Percentiles rank a stretch among this genome's conserved stretches.
Conservation (phyloP, 1,140 invertebrate genomes). For the Copidosoma floridanum region DNA sequence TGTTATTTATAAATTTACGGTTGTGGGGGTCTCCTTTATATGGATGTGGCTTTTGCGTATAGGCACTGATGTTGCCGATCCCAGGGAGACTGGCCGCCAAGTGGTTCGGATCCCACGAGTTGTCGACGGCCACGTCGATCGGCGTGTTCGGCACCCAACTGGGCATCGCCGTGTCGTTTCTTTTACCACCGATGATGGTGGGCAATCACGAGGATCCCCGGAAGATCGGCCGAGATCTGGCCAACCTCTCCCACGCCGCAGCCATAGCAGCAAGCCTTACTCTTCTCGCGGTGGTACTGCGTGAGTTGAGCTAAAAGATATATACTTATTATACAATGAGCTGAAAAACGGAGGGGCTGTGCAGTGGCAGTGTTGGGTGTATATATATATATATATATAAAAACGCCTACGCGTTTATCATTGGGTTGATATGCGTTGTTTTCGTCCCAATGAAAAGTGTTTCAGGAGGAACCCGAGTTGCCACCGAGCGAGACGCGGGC, state of each 20-base stretch:
- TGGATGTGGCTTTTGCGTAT: too few species aligned
- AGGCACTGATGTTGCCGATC: conserved; percentile 66
- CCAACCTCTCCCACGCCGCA: conserved; percentile 51
- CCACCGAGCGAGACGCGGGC: conserved; percentile 63
- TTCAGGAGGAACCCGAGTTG: conserved; percentile 59
- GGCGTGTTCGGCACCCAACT: conserved; percentile 79
- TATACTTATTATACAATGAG: too few species aligned
- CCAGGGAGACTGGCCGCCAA: conserved; percentile 71
- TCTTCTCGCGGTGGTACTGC: conserved; percentile 61
- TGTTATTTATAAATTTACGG: conserved; percentile 1
- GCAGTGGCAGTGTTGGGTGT: too few species aligned
- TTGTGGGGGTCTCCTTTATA: too few species aligned
- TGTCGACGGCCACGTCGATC: conserved; percentile 73
- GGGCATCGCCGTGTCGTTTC: conserved; percentile 50
- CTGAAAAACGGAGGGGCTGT: too few species aligned
- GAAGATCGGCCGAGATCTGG: conserved; percentile 47
- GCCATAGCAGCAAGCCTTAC: conserved; percentile 60
- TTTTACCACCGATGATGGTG: conserved; percentile 53
- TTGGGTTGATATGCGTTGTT: conserved; percentile 7
- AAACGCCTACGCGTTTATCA: background rate
- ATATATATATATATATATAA: conserved; percentile 4
- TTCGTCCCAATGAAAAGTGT: conserved; percentile 60
- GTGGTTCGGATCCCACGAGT: conserved; percentile 62
- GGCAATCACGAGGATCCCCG: conserved; percentile 49
- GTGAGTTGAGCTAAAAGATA: too few species aligned